phyloP scores from a whole-genome alignment of 2,113 vertebrate species.

The Hymenochirus boettgeri region DNA sequence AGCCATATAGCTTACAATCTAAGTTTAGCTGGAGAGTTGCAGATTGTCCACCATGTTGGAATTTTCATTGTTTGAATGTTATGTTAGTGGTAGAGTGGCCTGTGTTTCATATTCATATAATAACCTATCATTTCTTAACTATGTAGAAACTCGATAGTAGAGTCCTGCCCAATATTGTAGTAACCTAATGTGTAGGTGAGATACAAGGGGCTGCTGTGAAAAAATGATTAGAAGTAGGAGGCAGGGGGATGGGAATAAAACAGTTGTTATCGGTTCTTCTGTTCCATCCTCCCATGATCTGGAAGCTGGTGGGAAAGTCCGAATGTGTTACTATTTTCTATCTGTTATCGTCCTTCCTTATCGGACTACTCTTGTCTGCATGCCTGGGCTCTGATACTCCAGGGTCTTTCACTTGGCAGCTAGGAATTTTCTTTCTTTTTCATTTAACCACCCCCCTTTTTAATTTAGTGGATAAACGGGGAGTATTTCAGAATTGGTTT shows the following conservation, averaged over 20 bases:
- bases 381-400: conserved; percentile 72
- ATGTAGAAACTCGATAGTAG: no score
- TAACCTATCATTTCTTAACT: no score
- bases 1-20: no score
- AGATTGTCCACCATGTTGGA: no score
- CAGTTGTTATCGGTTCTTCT: background rate
- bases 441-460: conserved; percentile 39
- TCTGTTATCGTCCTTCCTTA: conserved; percentile 81
- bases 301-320: conserved; percentile 86
- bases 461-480: conserved; percentile 44
- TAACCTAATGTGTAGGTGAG: background rate
- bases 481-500: conserved; percentile 44
- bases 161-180: no score
- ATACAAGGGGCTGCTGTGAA: background rate
- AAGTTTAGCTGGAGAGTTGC: no score
- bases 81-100: no score
- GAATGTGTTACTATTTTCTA: conserved; percentile 96
- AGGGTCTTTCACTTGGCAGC: conserved; percentile 73
- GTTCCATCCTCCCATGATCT: conserved; percentile 52
- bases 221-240: background rate
- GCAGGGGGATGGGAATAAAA: conserved; percentile 5
- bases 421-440: conserved; percentile 45
- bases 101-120: no score
- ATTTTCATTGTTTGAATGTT: no score
- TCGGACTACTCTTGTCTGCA: conserved; percentile 78